These are phyloP conservation scores for Drosophila aff. DNA, from an alignment of 1,140 invertebrate genomes.

Conservation along the genomic window DNA sequence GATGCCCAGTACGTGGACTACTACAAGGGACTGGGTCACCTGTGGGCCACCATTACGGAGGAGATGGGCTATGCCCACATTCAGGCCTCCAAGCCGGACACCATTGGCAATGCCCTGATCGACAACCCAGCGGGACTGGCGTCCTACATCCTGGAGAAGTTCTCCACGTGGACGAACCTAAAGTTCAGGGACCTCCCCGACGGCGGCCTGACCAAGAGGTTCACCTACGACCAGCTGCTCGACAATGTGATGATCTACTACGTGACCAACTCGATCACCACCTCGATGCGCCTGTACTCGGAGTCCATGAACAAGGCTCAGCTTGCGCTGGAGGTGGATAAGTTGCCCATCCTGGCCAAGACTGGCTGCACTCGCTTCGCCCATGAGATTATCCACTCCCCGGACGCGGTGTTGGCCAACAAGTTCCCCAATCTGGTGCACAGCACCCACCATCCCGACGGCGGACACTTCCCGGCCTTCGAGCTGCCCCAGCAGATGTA, in stretches of 20 bases:
- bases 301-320: conserved; percentile 87
- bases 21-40: conserved; percentile 88
- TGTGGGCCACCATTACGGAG: conserved; percentile 86
- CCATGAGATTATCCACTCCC: conserved; percentile 87
- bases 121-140: conserved; percentile 91
- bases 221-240: conserved; percentile 90
- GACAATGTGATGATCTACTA: conserved; percentile 97
- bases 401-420: conserved; percentile 87
- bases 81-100: conserved; percentile 96
- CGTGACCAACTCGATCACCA: conserved; percentile 91
- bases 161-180: conserved; percentile 90
- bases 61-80: conserved; percentile 94
- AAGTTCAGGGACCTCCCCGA: conserved; percentile 87
- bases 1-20: conserved; percentile 86
- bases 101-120: conserved; percentile 89
- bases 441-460: conserved; percentile 87
- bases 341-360: conserved; percentile 88
- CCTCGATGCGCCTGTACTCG: conserved; percentile 91
- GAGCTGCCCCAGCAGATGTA: conserved; percentile 90
- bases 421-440: conserved; percentile 89
- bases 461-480: conserved; percentile 95
- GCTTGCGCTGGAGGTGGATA: conserved; percentile 85
- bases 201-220: conserved; percentile 90
- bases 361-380: conserved; percentile 88
- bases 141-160: conserved; percentile 94